Evolutionary conservation across 2,888 invertebrate species (phyloP).

Genomic region (Leptinotarsa rubiginosa): DNA sequence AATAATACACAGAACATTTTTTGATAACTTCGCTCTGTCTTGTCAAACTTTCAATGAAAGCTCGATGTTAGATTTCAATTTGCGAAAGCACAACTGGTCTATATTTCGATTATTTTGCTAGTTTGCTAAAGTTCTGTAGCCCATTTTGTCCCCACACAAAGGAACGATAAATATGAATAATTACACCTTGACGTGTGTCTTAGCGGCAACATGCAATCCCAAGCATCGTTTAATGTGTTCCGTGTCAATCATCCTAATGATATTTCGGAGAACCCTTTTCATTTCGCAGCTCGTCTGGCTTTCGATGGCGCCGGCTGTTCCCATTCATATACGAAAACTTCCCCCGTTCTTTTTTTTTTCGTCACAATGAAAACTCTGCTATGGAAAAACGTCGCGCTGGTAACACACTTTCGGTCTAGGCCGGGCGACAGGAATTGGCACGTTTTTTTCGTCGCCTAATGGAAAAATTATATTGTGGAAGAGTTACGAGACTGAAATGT

Average conservation of each 20-base stretch:
- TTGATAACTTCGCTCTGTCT: too few species aligned
- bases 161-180: constrained; percentile 63
- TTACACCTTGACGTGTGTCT: constrained; percentile 59
- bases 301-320: constrained; percentile 55
- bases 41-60: too few species aligned
- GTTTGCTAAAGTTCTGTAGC: constrained; percentile 34
- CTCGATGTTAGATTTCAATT: background rate
- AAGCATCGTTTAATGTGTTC: constrained; percentile 66
- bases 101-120: constrained; percentile 32
- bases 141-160: constrained; percentile 45
- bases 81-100: constrained; percentile 17
- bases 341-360: constrained; percentile 41
- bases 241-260: constrained; percentile 66
- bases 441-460: background rate
- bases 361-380: constrained; percentile 35
- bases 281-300: constrained; percentile 56
- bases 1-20: too few species aligned
- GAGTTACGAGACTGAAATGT: too few species aligned
- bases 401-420: constrained; percentile 14
- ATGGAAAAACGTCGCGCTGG: constrained; percentile 10
- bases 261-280: constrained; percentile 60
- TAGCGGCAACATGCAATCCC: constrained; percentile 62
- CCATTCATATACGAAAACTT: constrained; percentile 52
- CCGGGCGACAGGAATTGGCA: background rate
- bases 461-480: background rate